Percentiles rank a stretch among this genome's conserved stretches.
Conservation (phyloP, 2,113 vertebrate species). For the Hippocampus guttulatus region DNA sequence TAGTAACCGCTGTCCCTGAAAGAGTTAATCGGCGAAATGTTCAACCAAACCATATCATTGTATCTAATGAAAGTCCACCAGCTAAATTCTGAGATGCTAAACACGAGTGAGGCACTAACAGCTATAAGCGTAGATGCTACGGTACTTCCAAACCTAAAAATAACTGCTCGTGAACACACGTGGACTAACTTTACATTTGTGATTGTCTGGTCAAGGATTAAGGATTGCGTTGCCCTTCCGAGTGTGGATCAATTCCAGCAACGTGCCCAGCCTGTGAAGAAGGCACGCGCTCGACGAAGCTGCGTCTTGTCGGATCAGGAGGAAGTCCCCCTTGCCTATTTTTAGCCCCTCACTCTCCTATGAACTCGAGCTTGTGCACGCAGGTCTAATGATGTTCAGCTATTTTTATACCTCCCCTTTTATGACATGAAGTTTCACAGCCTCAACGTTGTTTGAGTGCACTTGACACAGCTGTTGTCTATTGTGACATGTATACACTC, state of each 20-base stretch:
- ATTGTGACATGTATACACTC: background rate
- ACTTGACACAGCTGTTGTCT: background rate
- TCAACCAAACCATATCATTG: no score
- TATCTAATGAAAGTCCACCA: no score
- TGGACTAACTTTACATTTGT: slow-evolving; percentile 4
- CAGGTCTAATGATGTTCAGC: slow-evolving; percentile 11
- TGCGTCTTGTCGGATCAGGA: slow-evolving; percentile 35
- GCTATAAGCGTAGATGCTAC: no score
- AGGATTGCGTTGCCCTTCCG: slow-evolving; percentile 12
- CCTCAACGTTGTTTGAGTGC: slow-evolving; percentile 4
- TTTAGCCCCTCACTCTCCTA: slow-evolving; percentile 51
- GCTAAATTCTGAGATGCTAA: no score
- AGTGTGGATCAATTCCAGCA: slow-evolving; percentile 30
- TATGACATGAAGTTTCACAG: slow-evolving; percentile 2
- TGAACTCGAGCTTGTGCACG: slow-evolving; percentile 30
- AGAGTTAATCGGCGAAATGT: no score
- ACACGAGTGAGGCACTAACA: no score
- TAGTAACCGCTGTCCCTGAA: no score
- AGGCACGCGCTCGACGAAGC: slow-evolving; percentile 4
- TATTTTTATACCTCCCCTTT: background rate
- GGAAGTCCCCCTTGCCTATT: slow-evolving; percentile 55
- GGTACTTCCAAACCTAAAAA: no score
- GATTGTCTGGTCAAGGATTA: slow-evolving; percentile 30
- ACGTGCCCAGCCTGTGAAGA: slow-evolving; percentile 43
- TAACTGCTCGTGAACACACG: no score